A percentile compares a stretch with the other conserved stretches of the same genome.
Conservation (phyloP, 2,113 vertebrate species). For the Gopherus evgoodei region DNA sequence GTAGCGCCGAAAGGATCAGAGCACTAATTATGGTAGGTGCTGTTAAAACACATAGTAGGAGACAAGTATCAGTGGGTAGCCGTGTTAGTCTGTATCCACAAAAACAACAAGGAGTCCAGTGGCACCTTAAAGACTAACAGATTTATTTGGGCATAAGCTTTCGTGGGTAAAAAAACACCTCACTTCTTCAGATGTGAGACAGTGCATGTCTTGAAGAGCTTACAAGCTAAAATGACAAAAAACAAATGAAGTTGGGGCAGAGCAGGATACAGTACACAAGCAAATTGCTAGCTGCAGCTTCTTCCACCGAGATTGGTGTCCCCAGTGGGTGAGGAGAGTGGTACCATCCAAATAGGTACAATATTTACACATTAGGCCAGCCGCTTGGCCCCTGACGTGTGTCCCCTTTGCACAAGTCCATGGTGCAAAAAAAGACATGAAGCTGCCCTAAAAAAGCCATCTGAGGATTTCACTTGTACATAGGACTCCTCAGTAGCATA, state of each 20-base stretch:
- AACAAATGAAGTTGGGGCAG: neutral
- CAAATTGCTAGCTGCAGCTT: neutral
- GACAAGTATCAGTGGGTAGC: neutral
- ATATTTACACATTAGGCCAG: neutral
- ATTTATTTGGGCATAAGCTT: too few relatives aligned
- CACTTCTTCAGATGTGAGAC: neutral
- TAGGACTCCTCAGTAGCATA: neutral
- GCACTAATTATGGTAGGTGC: neutral
- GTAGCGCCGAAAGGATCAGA: neutral
- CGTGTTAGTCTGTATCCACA: too few relatives aligned
- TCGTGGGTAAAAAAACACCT: too few relatives aligned
- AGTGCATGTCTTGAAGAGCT: neutral
- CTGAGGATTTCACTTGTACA: neutral
- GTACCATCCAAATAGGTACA: neutral
- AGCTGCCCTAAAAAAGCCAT: neutral
- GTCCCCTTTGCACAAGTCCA: neutral
- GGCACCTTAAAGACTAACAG: too few relatives aligned
- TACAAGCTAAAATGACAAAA: neutral
- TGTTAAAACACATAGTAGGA: neutral
- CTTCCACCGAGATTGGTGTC: neutral
- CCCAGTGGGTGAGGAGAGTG: neutral
- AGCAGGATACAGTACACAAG: neutral
- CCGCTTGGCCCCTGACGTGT: neutral
- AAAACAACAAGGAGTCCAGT: too few relatives aligned
- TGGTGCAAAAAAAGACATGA: accelerated